Evolutionary conservation across 2,797 vertebrate genomes (phyloP).

Genomic region (Sandelia bainsii): DNA sequence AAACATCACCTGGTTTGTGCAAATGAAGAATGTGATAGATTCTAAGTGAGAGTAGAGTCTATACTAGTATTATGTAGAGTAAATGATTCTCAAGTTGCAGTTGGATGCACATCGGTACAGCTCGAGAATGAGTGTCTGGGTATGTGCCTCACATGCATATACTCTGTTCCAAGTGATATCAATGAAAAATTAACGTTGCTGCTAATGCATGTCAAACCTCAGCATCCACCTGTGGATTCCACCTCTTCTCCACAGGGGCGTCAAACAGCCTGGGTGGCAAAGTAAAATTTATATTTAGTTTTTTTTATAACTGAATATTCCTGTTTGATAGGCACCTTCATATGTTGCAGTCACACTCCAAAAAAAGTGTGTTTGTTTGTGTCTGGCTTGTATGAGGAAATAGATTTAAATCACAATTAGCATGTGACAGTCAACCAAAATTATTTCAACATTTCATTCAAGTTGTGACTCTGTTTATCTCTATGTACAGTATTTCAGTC

Average conservation of each 20-base stretch:
- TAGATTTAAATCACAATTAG: neutral
- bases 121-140: neutral
- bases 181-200: conserved; percentile 4
- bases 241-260: conserved; percentile 3
- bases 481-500: too few relatives aligned
- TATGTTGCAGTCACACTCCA: too few relatives aligned
- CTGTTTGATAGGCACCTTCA: neutral
- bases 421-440: neutral
- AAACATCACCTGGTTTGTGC: conserved; percentile 14
- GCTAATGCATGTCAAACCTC: neutral
- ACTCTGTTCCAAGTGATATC: neutral
- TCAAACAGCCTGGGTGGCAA: neutral
- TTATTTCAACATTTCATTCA: neutral
- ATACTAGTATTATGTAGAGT: neutral
- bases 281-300: neutral
- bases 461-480: neutral
- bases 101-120: neutral
- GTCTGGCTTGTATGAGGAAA: neutral
- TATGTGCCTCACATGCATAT: neutral
- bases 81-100: neutral
- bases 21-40: conserved; percentile 4
- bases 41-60: neutral
- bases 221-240: conserved; percentile 6
- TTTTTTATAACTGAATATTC: conserved; percentile 1
- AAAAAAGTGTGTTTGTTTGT: too few relatives aligned